Base-by-base conservation (phyloP, 2,888 invertebrate genomes). In the Tetheella fluctuosa region DNA sequence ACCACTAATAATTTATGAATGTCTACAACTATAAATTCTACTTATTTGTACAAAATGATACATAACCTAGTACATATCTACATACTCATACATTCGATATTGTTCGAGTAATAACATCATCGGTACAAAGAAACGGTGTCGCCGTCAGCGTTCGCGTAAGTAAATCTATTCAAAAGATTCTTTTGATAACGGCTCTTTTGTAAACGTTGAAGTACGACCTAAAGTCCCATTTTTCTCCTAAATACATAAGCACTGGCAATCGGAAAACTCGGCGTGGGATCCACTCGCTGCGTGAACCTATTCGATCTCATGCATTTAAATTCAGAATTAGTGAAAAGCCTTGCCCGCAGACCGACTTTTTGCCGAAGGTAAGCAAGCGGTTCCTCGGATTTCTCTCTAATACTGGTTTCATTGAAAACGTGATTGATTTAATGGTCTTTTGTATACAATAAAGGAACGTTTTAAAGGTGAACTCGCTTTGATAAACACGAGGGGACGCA, bases 271-370 rank as follows among this genome's bases (percentile, higher is more conserved):
- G 71, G 76, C 76, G 76, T 71, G 79, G 77, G 84, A 87, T 86
- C 81, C 86, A 77, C 84, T 83, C 82, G 57, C 81, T 83, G 85
- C 85, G 84, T 85, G 85, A 88, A 90, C 88, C 88, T 85, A 90
- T 91, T 91, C 90, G 88, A 90, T 90, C 91, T 91, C 91, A 92
- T 92, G 92, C 92, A 92, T 92, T 92, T 92, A 92, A 92, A 92
- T 92, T 91, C 88, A 87, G 90, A 91, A 92, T 92, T 92, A 92
- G 91, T 87, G 86, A 84, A 84, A 87, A 85, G 86, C 86, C 84
- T 83, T 83, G 79, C 85, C 83, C 86, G 78, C 88, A 86, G 77
- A 84, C 84, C 78, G 83, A 83, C 76, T 81, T 88, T 90, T 88
- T 80, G 69, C 73, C 75, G 72, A 79, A 86, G 86, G 90, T 86